Base-by-base conservation (phyloP, 2,113 vertebrate species). In the Coregonus clupeaformis region DNA sequence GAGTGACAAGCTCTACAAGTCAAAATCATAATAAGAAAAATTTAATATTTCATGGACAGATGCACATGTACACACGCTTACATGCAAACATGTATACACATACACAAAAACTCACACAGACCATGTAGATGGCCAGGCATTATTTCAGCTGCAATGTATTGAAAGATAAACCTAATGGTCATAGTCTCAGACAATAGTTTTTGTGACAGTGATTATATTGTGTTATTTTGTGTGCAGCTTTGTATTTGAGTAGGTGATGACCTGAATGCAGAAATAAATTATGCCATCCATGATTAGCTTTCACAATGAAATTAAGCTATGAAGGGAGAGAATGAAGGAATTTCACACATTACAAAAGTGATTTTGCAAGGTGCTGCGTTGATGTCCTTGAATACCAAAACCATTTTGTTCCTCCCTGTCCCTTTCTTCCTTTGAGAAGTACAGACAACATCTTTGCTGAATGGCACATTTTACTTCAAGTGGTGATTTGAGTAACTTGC, bases 291-390 rank as follows among this genome's bases (percentile, higher is more conserved):
- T 90, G 91, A 92, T 92, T 89, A 91, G 88, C 85, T 89, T 86
- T 81, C 82, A 80, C 83, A 85, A 89, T 89, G 89, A 91, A 88
- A 89, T 90, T 88, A 88, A 86, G 88, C 88, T 88, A 91, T 91
- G 86, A 86, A 71, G 75, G 77, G 77, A 77, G 81, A 88, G 85
- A 90, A 89, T 88, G 87, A 87, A 84, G 70, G 87, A 89, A 91
- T 91, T 89, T 92, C 91, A 91, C 90, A 90, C 90, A 85, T 85
- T 81, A 77, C 80, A 91, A 91, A 91, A 91, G 74, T 85, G 87
- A 91, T 89, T 90, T 86, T 82, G 82, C 79, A 87, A n/a, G n/a
- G n/a, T n/a, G n/a, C n/a, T n/a, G n/a, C n/a, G n/a, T n/a, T n/a
- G n/a, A n/a, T n/a, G n/a, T 89, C 90, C 90, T 90, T 91, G 89